Base-by-base conservation (phyloP, 2,888 invertebrate species). In the Pristionchus maxplancki region DNA sequence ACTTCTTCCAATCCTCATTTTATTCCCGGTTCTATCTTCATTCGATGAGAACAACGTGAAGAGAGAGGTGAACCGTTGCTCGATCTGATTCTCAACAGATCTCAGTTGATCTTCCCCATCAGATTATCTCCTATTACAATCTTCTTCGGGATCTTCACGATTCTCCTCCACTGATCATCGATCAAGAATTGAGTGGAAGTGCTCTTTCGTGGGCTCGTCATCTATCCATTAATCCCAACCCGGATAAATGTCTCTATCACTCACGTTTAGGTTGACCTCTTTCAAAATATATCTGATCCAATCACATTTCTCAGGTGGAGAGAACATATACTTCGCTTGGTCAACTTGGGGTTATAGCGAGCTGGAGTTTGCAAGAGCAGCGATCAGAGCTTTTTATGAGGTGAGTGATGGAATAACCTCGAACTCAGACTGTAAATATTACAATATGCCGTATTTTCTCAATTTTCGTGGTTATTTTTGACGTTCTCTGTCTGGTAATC, bases 251-350 rank as follows among this genome's bases (percentile, higher is more conserved):
- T 50, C 86, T 87, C 71, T 71, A 87, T 24, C 86, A 87, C 71
- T 87, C 86, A 67, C n/a, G 86, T 28, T 15, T 40, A 34, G 86
- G 86, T 87, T 48, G 24, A 13, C 9, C 34, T 50, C 84, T n/a
- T n/a, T n/a, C n/a, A n/a, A 11, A 40, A 17, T 34, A 11, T 50
- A 20, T 34, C n/a, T 50, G 50, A 31, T 8, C n/a, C 31, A 5
- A 17, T 28, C 17, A 17, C 15, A 11, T 71, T 81, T 71, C 48
- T 78, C 78, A 88, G 88, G 88, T 17, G 88, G 88, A 58, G 88
- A 88, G 62, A 88, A 88, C 88, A 88, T 88, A n/a, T 88, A 88
- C 88, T 88, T 81, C 31, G 58, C 44, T 4, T 88, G 88, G 88
- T 88, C 88, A 4, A 81, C 88, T 17, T 40, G 64, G 40, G 81